Percentiles rank a stretch among this genome's conserved stretches.
These are phyloP conservation scores for Lasiurus borealis DNA, from an alignment of 2,113 vertebrate genomes.

Conservation along the genomic window DNA sequence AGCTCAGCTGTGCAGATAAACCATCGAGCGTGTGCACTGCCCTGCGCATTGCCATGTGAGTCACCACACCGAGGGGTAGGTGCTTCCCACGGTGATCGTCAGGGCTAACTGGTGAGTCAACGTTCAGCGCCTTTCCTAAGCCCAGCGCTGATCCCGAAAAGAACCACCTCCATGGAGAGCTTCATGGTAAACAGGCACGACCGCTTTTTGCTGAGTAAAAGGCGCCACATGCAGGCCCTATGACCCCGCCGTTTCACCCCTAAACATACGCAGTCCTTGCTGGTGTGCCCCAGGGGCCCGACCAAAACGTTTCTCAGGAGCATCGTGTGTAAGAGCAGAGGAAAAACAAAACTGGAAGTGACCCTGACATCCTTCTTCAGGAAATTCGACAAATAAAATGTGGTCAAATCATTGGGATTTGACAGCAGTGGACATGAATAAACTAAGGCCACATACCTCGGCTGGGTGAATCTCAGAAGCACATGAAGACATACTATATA, in stretches of 20 bases:
- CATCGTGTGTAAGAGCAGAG: not conserved
- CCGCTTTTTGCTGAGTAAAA: not conserved
- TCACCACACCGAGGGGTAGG: not conserved
- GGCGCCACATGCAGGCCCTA: not conserved
- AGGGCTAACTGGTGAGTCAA: not conserved
- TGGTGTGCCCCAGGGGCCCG: not conserved
- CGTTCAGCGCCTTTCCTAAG: not conserved
- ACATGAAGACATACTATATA: fast-evolving
- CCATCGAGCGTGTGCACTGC: not conserved
- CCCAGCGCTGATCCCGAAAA: not conserved
- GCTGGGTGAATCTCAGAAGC: not conserved
- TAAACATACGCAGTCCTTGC: fast-evolving
- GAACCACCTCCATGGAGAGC: not conserved
- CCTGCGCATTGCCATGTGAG: not conserved
- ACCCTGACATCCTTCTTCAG: not conserved
- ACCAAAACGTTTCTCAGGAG: not conserved
- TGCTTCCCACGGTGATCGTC: conserved; percentile 9
- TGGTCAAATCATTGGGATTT: not conserved
- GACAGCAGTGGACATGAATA: not conserved
- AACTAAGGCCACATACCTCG: not conserved
- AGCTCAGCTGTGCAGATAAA: conserved; percentile 45
- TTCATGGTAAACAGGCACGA: not conserved
- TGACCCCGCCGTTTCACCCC: not conserved
- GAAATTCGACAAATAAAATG: conserved; percentile 3
- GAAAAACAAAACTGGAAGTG: not conserved